Evolutionary conservation across 2,888 invertebrate genomes (phyloP).

Genomic region (Drosophila formosana): DNA sequence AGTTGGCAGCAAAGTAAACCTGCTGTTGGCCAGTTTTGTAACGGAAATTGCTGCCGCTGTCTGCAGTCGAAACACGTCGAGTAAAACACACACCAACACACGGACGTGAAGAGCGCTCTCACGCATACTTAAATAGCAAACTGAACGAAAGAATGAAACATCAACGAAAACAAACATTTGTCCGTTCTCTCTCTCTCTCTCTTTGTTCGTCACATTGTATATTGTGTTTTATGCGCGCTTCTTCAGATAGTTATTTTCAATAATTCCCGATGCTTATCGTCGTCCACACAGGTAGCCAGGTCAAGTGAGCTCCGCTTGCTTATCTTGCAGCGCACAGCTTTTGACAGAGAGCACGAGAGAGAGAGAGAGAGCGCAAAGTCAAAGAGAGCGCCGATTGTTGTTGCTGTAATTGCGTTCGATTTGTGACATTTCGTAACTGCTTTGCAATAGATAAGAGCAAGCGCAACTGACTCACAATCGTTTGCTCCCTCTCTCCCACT

Average conservation of each 20-base stretch:
- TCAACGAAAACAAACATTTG: constrained; percentile 12
- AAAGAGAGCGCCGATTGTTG: background rate
- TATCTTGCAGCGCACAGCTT: constrained; percentile 2
- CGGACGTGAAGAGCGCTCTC: constrained; percentile 22
- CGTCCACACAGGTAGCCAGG: constrained; percentile 25
- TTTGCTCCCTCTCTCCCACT: background rate
- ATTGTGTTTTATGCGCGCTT: background rate
- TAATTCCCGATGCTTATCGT: constrained; percentile 41
- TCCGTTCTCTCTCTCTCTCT: constrained; percentile 18
- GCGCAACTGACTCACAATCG: constrained; percentile 47
- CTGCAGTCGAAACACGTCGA: constrained; percentile 66
- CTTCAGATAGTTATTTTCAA: constrained; percentile 39
- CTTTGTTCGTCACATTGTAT: too few species aligned
- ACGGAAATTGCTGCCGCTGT: constrained; percentile 68
- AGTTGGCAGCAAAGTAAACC: constrained; percentile 62
- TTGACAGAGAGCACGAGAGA: constrained; percentile 1
- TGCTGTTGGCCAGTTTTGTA: constrained; percentile 72
- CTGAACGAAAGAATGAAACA: background rate
- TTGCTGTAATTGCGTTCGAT: constrained; percentile 23
- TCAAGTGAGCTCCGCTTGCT: background rate
- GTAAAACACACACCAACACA: background rate
- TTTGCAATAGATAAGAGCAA: constrained; percentile 50
- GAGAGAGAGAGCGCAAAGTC: constrained; percentile 5
- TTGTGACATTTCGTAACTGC: constrained; percentile 45
- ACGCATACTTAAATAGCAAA: constrained; percentile 58